Conservation (phyloP, 2,888 invertebrate species). For the Sminthurinus aureus region DNA sequence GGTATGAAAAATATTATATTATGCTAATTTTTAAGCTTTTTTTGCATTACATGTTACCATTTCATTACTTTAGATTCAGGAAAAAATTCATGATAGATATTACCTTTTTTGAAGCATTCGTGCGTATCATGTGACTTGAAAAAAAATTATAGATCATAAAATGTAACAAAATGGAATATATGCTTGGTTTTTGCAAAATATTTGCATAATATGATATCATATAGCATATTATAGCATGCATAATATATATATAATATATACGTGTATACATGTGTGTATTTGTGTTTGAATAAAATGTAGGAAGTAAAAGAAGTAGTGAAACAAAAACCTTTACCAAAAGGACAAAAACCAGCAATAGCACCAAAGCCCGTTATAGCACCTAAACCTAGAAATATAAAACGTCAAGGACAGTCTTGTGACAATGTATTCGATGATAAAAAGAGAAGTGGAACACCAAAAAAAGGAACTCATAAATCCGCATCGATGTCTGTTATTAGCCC, state of each 20-base stretch:
- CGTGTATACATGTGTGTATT: background rate
- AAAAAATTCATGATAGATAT: too few relatives aligned
- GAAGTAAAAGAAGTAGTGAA: background rate
- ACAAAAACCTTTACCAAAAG: conserved; percentile 47
- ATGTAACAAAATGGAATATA: background rate
- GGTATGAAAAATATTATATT: background rate
- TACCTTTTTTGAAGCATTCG: background rate
- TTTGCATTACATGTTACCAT: too few relatives aligned
- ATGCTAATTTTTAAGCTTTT: too few relatives aligned
- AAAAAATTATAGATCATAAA: background rate
- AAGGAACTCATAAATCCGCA: conserved; percentile 65
- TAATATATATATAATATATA: background rate
- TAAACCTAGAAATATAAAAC: conserved; percentile 59
- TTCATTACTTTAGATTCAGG: too few relatives aligned
- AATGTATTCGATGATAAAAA: conserved; percentile 56
- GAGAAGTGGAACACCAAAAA: conserved; percentile 49
- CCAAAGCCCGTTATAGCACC: conserved; percentile 58
- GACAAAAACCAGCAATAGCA: conserved; percentile 59
- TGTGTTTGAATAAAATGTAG: background rate
- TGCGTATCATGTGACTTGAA: too few relatives aligned
- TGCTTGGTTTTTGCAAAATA: background rate
- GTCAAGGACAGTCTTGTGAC: conserved; percentile 58
- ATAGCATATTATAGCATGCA: too few relatives aligned
- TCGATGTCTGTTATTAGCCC: conserved; percentile 77
- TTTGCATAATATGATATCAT: background rate